Conservation (phyloP, 1,140 invertebrate genomes). For the Formica exsecta region DNA sequence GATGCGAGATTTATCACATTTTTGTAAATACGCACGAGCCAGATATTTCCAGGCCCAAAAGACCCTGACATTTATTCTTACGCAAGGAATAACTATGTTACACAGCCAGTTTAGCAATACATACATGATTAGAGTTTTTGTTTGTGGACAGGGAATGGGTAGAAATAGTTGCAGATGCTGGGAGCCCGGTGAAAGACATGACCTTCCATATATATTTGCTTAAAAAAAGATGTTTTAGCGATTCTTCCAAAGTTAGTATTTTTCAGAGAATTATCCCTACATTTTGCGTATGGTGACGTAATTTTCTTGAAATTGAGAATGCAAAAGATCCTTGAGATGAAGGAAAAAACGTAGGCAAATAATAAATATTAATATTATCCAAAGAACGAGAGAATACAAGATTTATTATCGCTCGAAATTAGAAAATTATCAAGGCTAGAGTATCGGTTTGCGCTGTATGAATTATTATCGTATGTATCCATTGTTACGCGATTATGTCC, state of each 20-base stretch:
- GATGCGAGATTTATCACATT: not conserved
- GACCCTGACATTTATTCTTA: conserved; percentile 48
- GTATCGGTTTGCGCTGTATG: not conserved
- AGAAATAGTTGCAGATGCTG: not conserved
- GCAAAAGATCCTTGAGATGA: not conserved
- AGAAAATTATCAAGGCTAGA: conserved; percentile 30
- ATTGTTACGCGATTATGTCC: not conserved
- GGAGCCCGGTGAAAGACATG: too few relatives aligned
- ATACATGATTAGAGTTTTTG: conserved; percentile 12
- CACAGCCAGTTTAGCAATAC: not conserved
- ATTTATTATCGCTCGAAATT: conserved; percentile 38
- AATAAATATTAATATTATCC: conserved; percentile 49
- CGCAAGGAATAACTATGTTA: conserved; percentile 12
- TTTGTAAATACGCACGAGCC: not conserved
- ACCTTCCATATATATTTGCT: not conserved
- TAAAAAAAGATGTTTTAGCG: not conserved
- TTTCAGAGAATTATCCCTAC: not conserved
- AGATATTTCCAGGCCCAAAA: not conserved
- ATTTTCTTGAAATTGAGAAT: conserved; percentile 20
- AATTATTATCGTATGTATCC: conserved; percentile 29
- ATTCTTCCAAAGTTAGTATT: not conserved
- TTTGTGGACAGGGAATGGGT: not conserved
- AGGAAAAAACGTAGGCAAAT: conserved; percentile 25
- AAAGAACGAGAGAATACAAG: conserved; percentile 10
- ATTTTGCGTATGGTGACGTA: not conserved